Conservation (phyloP, 2,888 invertebrate species). For the Agrilus cyanescens region DNA sequence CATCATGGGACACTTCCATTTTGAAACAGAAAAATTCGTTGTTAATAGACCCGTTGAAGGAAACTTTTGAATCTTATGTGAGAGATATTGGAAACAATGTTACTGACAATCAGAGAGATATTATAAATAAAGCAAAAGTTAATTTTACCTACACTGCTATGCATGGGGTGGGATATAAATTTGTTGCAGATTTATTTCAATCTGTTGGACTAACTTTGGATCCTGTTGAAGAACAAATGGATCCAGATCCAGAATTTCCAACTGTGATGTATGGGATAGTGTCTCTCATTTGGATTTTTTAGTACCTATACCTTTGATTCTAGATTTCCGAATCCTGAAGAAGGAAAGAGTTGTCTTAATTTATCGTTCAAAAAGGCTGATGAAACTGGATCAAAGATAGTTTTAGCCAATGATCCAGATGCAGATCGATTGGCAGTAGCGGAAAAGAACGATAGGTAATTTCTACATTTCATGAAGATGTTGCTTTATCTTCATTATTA, state of each 20-base stretch:
- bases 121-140: constrained; percentile 45
- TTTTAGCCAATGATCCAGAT: constrained; percentile 97
- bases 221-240: constrained; percentile 61
- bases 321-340: constrained; percentile 94
- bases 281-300: neutral
- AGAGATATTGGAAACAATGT: constrained; percentile 43
- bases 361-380: constrained; percentile 64
- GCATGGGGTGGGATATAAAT: constrained; percentile 92
- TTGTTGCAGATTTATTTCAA: constrained; percentile 62
- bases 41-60: constrained; percentile 56
- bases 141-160: constrained; percentile 87
- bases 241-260: constrained; percentile 93
- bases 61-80: constrained; percentile 58
- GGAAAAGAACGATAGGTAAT: constrained; percentile 58
- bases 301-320: constrained; percentile 11
- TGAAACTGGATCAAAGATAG: constrained; percentile 51
- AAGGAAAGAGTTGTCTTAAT: constrained; percentile 59
- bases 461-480: constrained; percentile 9
- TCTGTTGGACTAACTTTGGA: constrained; percentile 60
- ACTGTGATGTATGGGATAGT: constrained; percentile 60
- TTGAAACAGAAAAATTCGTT: constrained; percentile 39
- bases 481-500: neutral
- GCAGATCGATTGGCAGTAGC: constrained; percentile 93
- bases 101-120: constrained; percentile 39
- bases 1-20: constrained; percentile 64